phyloP scores from a whole-genome alignment of 2,888 invertebrate species.

The Tipula lateralis region DNA sequence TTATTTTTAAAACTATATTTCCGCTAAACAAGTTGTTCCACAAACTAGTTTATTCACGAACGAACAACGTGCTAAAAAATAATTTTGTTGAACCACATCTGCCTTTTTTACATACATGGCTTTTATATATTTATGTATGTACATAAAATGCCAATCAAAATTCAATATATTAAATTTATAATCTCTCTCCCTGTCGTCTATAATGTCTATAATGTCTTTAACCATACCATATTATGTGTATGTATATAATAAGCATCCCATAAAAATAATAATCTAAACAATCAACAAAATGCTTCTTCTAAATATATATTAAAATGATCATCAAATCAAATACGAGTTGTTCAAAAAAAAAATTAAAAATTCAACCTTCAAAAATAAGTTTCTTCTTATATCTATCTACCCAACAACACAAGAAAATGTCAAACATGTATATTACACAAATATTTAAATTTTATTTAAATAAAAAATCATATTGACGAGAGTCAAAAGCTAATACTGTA shows the following conservation, averaged over 20 bases:
- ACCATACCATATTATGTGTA: neutral
- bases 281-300: neutral
- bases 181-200: neutral
- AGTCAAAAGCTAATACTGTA: neutral
- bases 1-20: neutral
- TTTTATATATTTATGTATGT: neutral
- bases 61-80: neutral
- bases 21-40: neutral
- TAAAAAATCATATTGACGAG: neutral
- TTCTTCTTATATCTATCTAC: neutral
- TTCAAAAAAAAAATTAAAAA: neutral
- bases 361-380: conserved; percentile 11
- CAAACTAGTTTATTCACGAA: neutral
- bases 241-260: neutral
- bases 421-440: conserved; percentile 1
- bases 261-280: neutral
- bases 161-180: neutral
- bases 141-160: neutral
- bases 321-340: conserved; percentile 12
- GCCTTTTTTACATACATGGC: neutral
- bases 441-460: neutral
- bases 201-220: neutral
- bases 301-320: conserved; percentile 3
- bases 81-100: neutral
- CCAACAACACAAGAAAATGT: neutral